phyloP scores from a whole-genome alignment of 2,888 invertebrate genomes.

The Nebria brevicollis region DNA sequence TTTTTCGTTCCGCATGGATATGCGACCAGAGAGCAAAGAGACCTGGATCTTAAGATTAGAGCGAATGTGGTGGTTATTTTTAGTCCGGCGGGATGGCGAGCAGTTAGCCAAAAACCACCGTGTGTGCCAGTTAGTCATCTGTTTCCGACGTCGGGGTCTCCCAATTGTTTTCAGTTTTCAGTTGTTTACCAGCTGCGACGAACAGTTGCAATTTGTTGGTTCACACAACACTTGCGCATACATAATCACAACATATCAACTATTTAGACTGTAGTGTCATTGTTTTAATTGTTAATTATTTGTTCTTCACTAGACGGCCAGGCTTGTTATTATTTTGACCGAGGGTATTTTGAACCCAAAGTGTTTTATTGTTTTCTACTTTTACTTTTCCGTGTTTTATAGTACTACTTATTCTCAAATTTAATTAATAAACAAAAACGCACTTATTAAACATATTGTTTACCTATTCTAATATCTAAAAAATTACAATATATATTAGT shows the following conservation, averaged over 20 bases:
- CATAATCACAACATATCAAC: neutral
- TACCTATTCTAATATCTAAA: too few relatives aligned
- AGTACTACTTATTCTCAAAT: too few relatives aligned
- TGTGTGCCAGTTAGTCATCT: slow-evolving; percentile 44
- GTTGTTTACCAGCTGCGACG: slow-evolving; percentile 23
- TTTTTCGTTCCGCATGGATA: slow-evolving; percentile 39
- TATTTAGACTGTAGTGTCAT: too few relatives aligned
- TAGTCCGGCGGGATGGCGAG: slow-evolving; percentile 35
- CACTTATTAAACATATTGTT: too few relatives aligned
- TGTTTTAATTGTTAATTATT: neutral
- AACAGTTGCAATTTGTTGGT: neutral
- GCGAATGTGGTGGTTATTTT: slow-evolving; percentile 37
- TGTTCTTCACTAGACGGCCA: neutral
- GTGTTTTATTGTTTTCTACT: too few relatives aligned
- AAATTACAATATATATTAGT: too few relatives aligned
- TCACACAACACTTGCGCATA: neutral
- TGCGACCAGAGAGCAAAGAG: slow-evolving; percentile 22
- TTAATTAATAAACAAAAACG: too few relatives aligned
- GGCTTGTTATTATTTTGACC: too few relatives aligned
- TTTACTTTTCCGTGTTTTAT: too few relatives aligned
- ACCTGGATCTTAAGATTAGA: slow-evolving; percentile 44
- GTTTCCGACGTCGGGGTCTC: slow-evolving; percentile 45
- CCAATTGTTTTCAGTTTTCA: slow-evolving; percentile 40
- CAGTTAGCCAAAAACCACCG: slow-evolving; percentile 43
- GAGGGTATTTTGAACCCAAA: too few relatives aligned